A percentile compares a stretch with the other conserved stretches of the same genome.
Evolutionary conservation across 2,888 invertebrate species (phyloP).

Genomic region (Hirtodrosophila confusa): DNA sequence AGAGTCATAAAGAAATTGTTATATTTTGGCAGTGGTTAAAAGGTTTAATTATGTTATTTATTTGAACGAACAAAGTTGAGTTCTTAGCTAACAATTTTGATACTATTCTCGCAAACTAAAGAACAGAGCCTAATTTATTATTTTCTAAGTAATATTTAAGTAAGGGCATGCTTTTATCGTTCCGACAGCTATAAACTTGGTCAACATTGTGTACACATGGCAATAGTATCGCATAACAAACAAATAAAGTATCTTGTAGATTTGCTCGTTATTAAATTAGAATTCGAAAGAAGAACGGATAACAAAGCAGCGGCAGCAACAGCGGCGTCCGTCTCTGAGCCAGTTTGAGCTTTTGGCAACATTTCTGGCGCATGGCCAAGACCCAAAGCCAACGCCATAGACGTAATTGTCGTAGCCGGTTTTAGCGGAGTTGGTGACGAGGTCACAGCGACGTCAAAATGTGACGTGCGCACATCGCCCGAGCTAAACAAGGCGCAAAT

Average conservation of each 20-base stretch:
- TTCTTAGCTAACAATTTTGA: too few relatives aligned
- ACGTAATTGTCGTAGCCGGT: slow-evolving; percentile 57
- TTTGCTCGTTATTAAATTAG: slow-evolving; percentile 48
- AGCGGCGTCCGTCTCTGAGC: slow-evolving; percentile 19
- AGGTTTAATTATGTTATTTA: too few relatives aligned
- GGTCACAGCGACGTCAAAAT: slow-evolving; percentile 31
- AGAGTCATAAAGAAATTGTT: too few relatives aligned
- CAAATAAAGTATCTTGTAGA: slow-evolving; percentile 38
- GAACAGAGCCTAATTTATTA: slow-evolving; percentile 1
- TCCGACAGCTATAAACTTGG: not conserved
- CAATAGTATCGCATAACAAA: slow-evolving; percentile 27
- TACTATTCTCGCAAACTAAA: too few relatives aligned
- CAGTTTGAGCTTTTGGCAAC: slow-evolving; percentile 38
- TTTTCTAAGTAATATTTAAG: slow-evolving; percentile 2
- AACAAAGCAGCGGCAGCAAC: slow-evolving; percentile 26
- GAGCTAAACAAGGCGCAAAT: slow-evolving; percentile 55
- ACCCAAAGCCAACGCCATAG: slow-evolving; percentile 38
- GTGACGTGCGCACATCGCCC: slow-evolving; percentile 48
- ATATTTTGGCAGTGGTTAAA: too few relatives aligned
- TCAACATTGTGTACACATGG: slow-evolving; percentile 11
- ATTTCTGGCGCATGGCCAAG: slow-evolving; percentile 66
- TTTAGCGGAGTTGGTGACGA: slow-evolving; percentile 29
- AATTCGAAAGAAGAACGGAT: slow-evolving; percentile 26
- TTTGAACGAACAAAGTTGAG: too few relatives aligned
- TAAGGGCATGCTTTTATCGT: not conserved